Base-by-base conservation (phyloP, 2,797 vertebrate species). In the Chaetophractus vellerosus region DNA sequence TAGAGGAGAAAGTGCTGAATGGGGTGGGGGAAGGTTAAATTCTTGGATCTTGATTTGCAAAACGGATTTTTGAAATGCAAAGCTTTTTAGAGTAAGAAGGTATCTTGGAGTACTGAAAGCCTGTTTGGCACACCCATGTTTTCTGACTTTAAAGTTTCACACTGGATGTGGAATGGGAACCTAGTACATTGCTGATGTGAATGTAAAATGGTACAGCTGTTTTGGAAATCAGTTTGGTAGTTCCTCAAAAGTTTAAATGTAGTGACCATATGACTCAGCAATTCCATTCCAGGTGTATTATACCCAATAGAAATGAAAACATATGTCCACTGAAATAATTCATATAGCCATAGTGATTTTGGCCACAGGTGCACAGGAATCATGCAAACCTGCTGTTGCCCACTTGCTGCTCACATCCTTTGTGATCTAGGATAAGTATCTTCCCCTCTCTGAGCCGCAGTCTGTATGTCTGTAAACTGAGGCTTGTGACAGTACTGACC, bases 21-120 rank as follows among this genome's bases (percentile, higher is more conserved):
- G 50, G n/a, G n/a, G n/a, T n/a, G n/a, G n/a, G 8, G 50, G 52
- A 83, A 21, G 69, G 76, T 76, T 21, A 66, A 59, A 91, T 55
- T 76, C 50, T 69, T 91, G 38, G 33, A 61, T 91, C 76, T 68
- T 75, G 59, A 76, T 82, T 75, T 82, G 69, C 93, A 88, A 88
- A 91, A 76, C 28, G n/a, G 7, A 61, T 50, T 76, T 57, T 86
- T 48, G n/a, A 89, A 68, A 89, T 57, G 9, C 78, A 48, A 69
- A 83, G 41, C 33, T 82, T 52, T 91, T 87, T 50, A 81, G 66
- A 36, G 24, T 66, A 71, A 72, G 82, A 12, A 83, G 50, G 16
- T 11, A 50, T 66, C 80, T 63, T 72, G 4, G 33, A 72, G 2
- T 5, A 59, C 36, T 72, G 57, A 91, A 81, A 91, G 48, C 21